Evolutionary conservation across 2,113 vertebrate species (phyloP).

Genomic region (Lepisosteus oculatus): DNA sequence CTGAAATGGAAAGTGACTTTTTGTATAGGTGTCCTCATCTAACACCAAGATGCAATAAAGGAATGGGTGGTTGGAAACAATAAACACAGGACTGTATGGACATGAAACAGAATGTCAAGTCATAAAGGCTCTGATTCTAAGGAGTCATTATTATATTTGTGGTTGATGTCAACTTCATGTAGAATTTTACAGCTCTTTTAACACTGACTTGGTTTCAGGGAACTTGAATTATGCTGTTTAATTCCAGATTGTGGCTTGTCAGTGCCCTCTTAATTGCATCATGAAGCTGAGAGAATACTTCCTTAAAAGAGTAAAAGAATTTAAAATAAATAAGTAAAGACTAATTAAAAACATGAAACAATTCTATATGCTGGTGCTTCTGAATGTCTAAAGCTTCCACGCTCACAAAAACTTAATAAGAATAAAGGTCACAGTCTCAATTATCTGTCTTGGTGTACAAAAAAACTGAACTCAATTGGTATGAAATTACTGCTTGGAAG

Average conservation of each 20-base stretch:
- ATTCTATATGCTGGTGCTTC: too few relatives aligned
- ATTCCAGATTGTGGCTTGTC: too few relatives aligned
- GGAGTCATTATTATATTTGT: too few relatives aligned
- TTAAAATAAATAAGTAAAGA: too few relatives aligned
- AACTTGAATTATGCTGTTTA: too few relatives aligned
- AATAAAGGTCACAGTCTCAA: constrained; percentile 4
- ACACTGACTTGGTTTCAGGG: too few relatives aligned
- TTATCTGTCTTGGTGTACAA: neutral
- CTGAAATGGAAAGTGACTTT: neutral
- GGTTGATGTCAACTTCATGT: too few relatives aligned
- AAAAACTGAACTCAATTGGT: constrained; percentile 9
- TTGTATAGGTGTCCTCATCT: neutral
- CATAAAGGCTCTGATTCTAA: neutral
- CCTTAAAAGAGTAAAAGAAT: too few relatives aligned
- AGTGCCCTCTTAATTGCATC: too few relatives aligned
- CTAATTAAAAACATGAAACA: too few relatives aligned
- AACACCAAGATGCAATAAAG: neutral
- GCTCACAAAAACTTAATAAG: neutral
- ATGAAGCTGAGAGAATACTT: too few relatives aligned
- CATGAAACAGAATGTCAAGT: neutral
- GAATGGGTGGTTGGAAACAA: neutral
- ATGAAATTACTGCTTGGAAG: constrained; percentile 19
- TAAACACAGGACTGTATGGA: neutral
- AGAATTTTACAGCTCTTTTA: too few relatives aligned
- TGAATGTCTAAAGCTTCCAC: constrained; percentile 42